Evolutionary conservation across 2,797 vertebrate genomes (phyloP).

Genomic region (Falco naumanni): DNA sequence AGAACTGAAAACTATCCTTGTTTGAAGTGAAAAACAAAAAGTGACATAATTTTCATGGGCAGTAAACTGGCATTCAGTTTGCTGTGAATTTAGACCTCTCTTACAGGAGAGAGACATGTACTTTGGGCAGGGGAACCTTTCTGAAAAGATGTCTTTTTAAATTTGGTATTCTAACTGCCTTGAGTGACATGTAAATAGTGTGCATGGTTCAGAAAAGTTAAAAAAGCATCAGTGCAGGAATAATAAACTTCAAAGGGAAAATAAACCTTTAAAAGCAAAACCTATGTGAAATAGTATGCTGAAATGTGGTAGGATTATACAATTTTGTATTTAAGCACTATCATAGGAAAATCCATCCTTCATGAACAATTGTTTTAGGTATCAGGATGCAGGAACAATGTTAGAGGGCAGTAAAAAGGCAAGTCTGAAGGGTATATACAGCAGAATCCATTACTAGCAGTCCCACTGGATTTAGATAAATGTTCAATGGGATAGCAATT

Average conservation of each 20-base stretch:
- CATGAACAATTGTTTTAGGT: not conserved
- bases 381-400: not conserved
- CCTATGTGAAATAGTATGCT: not conserved
- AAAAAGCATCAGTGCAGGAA: not conserved
- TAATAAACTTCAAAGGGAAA: not conserved
- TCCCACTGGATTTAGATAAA: not conserved
- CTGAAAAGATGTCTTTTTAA: not conserved
- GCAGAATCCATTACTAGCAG: not conserved
- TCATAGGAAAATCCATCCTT: not conserved
- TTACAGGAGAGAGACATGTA: not conserved
- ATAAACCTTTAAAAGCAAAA: not conserved
- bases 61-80: not conserved
- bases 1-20: not conserved
- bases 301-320: not conserved
- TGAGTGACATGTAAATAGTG: not conserved
- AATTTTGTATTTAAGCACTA: not conserved
- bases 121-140: not conserved
- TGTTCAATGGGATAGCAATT: not conserved
- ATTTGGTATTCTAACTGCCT: not conserved
- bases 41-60: not conserved
- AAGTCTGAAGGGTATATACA: not conserved
- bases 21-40: not conserved
- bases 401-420: not conserved
- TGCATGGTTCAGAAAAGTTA: not conserved
- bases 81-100: not conserved